Conservation (phyloP, 2,113 vertebrate genomes). For the Nipponia nippon region DNA sequence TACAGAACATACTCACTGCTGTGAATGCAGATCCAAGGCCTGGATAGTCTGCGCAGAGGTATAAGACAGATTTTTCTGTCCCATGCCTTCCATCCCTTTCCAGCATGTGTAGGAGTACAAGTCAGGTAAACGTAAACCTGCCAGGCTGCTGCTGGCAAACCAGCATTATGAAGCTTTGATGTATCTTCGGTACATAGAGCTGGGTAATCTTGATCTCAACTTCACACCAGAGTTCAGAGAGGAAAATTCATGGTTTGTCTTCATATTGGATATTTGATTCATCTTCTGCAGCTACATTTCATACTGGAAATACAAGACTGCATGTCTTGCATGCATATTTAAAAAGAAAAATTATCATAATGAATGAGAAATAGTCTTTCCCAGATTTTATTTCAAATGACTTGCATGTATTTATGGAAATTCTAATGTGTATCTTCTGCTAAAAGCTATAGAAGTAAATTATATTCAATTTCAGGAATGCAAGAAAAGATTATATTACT, state of each 20-base stretch:
- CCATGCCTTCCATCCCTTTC: neutral
- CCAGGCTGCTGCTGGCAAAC: neutral
- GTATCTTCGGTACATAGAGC: neutral
- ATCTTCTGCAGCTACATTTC: neutral
- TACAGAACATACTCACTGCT: neutral
- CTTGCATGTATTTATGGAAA: slow-evolving; percentile 7
- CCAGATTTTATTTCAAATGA: neutral
- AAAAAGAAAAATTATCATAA: neutral
- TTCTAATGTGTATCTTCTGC: neutral
- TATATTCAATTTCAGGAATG: slow-evolving; percentile 79
- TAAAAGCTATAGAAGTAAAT: neutral
- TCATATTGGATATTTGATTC: neutral
- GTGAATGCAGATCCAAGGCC: neutral
- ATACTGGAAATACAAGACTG: neutral
- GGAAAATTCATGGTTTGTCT: neutral
- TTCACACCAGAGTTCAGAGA: neutral
- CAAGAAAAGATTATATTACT: slow-evolving; percentile 93
- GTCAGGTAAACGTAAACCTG: neutral
- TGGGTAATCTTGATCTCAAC: neutral
- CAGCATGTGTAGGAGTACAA: neutral
- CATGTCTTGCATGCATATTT: neutral
- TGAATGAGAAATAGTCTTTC: neutral
- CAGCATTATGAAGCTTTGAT: neutral
- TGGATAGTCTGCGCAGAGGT: neutral
- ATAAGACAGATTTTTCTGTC: neutral